Percentiles rank a stretch among this genome's conserved stretches.
phyloP scores from a whole-genome alignment of 2,797 vertebrate genomes.

The Podarcis lilfordi region DNA sequence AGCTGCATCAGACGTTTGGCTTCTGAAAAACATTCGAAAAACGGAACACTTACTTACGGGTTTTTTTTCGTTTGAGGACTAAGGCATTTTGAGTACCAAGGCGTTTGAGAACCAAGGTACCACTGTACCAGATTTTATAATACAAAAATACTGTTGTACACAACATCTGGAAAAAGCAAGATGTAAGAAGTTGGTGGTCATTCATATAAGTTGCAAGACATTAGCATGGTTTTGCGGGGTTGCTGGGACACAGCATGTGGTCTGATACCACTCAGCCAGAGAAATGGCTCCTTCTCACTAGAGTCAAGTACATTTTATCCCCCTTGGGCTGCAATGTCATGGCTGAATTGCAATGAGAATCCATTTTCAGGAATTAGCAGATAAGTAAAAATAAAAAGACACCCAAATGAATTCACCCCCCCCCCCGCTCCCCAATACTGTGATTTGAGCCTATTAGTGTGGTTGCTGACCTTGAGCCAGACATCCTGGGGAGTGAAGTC shows the following conservation, averaged over 20 bases:
- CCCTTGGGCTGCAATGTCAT: too few species aligned
- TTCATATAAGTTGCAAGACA: neutral
- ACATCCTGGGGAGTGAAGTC: too few species aligned
- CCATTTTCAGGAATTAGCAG: neutral
- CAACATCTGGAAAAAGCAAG: neutral
- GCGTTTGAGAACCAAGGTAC: too few species aligned
- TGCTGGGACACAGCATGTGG: too few species aligned
- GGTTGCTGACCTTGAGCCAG: too few species aligned
- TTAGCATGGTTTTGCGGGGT: neutral
- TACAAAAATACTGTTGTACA: neutral
- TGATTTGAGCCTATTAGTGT: neutral
- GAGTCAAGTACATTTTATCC: neutral
- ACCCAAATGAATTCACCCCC: neutral
- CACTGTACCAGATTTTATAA: neutral
- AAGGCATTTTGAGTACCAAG: too few species aligned
- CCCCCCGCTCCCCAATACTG: neutral
- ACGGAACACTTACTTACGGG: too few species aligned
- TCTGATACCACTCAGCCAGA: neutral
- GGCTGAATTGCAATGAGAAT: too few species aligned
- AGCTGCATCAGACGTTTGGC: too few species aligned
- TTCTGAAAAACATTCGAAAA: too few species aligned
- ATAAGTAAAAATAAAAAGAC: neutral
- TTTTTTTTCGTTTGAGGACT: too few species aligned
- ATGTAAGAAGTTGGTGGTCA: neutral
- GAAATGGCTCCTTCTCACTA: neutral